These are phyloP conservation scores for Andrena fulva DNA, from an alignment of 2,888 invertebrate species.

Conservation along the genomic window DNA sequence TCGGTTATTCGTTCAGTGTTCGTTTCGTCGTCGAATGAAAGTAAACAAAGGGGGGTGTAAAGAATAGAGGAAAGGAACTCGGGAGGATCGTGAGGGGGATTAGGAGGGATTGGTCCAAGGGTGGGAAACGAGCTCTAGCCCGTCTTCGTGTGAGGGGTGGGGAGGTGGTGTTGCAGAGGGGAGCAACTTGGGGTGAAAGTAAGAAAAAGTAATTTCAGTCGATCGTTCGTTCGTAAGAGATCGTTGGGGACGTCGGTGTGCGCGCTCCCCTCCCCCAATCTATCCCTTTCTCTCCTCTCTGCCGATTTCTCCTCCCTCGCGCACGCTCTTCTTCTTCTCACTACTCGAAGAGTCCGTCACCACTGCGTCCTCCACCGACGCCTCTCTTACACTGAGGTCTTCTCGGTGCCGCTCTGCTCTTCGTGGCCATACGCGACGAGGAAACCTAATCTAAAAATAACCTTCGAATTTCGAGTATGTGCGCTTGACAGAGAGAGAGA, in stretches of 20 bases:
- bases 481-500: constrained; percentile 58
- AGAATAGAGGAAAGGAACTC: neutral
- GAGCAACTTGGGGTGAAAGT: neutral
- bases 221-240: constrained; percentile 79
- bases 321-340: constrained; percentile 60
- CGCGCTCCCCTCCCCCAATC: constrained; percentile 49
- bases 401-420: constrained; percentile 70
- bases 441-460: constrained; percentile 79
- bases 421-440: constrained; percentile 75
- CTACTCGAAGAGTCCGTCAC: constrained; percentile 70
- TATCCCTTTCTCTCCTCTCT: constrained; percentile 39
- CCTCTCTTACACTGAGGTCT: constrained; percentile 80
- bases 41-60: constrained; percentile 6
- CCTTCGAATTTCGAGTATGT: constrained; percentile 78
- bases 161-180: neutral
- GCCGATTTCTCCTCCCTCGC: constrained; percentile 41
- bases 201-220: constrained; percentile 70
- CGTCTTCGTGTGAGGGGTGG: neutral
- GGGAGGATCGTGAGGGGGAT: too few relatives aligned
- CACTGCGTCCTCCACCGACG: constrained; percentile 81
- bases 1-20: constrained; percentile 73
- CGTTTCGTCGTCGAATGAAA: constrained; percentile 70
- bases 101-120: neutral
- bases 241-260: constrained; percentile 74
- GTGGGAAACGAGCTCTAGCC: constrained; percentile 28